These are phyloP conservation scores for Tauraco hartlaubi DNA, from an alignment of 2,797 vertebrate species.

Conservation along the genomic window DNA sequence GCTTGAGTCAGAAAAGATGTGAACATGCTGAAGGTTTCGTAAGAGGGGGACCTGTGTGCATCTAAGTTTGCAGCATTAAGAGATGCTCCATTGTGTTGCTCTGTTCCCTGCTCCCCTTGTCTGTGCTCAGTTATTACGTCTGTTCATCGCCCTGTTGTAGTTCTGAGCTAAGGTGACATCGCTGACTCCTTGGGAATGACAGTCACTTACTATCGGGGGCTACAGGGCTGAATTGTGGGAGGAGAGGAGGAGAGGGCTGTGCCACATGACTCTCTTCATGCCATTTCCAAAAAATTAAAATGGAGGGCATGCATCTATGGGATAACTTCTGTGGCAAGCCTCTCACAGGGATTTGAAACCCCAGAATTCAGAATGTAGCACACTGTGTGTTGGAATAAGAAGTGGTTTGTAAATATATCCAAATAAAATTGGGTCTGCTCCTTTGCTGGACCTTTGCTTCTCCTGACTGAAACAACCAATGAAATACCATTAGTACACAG, in stretches of 20 bases:
- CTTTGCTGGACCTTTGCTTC: background rate
- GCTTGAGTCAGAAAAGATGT: background rate
- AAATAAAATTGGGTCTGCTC: background rate
- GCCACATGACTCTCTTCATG: background rate
- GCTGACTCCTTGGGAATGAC: background rate
- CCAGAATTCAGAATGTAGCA: background rate
- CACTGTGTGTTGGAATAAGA: background rate
- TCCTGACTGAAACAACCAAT: background rate
- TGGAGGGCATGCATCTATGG: background rate
- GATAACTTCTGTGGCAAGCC: background rate
- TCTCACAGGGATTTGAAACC: background rate
- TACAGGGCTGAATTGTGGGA: background rate
- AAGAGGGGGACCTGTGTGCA: background rate
- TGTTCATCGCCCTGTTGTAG: background rate
- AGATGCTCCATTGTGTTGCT: background rate
- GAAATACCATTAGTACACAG: background rate
- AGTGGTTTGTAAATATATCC: background rate
- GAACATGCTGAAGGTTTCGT: background rate
- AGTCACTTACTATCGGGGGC: background rate
- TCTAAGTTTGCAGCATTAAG: background rate
- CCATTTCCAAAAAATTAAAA: background rate
- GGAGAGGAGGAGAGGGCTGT: background rate
- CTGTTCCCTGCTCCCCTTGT: background rate
- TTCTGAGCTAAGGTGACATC: background rate
- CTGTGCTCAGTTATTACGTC: background rate